These are phyloP conservation scores for Anthrax anthrax DNA, from an alignment of 2,888 invertebrate species.

Conservation along the genomic window DNA sequence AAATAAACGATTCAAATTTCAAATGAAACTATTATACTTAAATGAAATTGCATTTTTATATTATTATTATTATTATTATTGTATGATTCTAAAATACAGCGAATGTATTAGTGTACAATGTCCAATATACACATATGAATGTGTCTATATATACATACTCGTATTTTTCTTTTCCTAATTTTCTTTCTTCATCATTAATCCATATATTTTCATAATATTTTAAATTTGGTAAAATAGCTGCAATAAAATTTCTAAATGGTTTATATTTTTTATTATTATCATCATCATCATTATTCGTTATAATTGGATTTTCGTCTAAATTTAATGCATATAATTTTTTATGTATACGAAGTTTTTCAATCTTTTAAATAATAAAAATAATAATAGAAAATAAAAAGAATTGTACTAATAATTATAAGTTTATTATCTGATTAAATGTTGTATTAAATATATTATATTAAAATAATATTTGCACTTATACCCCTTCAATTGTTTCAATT, in stretches of 20 bases:
- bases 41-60: no score
- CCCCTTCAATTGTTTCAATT: conserved; percentile 58
- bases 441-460: no score
- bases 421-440: no score
- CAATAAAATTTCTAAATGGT: conserved; percentile 37
- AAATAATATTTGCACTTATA: conserved; percentile 28
- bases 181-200: conserved; percentile 45
- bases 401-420: no score
- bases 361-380: conserved; percentile 32
- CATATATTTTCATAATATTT: conserved; percentile 30
- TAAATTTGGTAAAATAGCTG: conserved; percentile 48
- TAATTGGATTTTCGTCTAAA: conserved; percentile 69
- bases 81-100: no score
- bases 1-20: no score
- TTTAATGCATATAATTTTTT: conserved; percentile 54
- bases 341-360: conserved; percentile 56
- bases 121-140: no score
- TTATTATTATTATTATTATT: no score
- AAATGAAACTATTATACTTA: no score
- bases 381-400: no score
- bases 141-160: conserved; percentile 34
- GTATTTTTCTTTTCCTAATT: conserved; percentile 39
- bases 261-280: conserved; percentile 42
- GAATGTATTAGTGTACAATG: no score
- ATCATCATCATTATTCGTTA: no score